Base-by-base conservation (phyloP, 2,888 invertebrate species). In the Drosophila mulleri region DNA sequence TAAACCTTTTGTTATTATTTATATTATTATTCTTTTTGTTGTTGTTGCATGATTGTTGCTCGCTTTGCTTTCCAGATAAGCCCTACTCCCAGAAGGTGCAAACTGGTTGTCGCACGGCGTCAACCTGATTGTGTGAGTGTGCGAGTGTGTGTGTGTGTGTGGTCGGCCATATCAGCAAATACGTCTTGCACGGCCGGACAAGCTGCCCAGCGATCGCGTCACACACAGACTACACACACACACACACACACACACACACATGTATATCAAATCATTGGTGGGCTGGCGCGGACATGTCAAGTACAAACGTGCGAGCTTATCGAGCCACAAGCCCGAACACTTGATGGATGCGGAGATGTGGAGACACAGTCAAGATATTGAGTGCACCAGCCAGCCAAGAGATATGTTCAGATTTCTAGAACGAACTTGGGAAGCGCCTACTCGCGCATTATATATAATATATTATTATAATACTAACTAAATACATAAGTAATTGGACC, bases 261-360 rank as follows among this genome's bases (percentile, higher is more conserved):
- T n/a, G 4, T 16, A 37, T 42, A 12, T 52, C 37, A 52, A 53
- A 45, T 70, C 52, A 73, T 54, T 69, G 72, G 63, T 59, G 77
- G 68, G 61, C 72, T 81, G 75, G 73, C 72, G 72, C 70, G 82
- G 72, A 75, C 82, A 84, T 87, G 75, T 87, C 82, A 78, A 67
- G 71, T 65, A 73, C 73, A 72, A 73, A 72, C 71, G 67, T 70
- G 78, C 52, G 14, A 12, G 52, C 83, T 83, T 83, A 83, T 83
- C 83, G 52, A 35, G 26, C 12, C 60, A 18, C 9, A 18, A 26
- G 48, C 60, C 59, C n/a, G n/a, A n/a, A 1, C 48, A 12, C 48
- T 53, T 66, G 60, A 70, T 70, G 63, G 72, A 77, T 72, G 65
- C 50, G 71, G 50, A 29, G 56, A 12, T 37, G 42, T 54, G 35